Evolutionary conservation across 2,113 vertebrate genomes (phyloP).

Genomic region (Mustela lutreola): DNA sequence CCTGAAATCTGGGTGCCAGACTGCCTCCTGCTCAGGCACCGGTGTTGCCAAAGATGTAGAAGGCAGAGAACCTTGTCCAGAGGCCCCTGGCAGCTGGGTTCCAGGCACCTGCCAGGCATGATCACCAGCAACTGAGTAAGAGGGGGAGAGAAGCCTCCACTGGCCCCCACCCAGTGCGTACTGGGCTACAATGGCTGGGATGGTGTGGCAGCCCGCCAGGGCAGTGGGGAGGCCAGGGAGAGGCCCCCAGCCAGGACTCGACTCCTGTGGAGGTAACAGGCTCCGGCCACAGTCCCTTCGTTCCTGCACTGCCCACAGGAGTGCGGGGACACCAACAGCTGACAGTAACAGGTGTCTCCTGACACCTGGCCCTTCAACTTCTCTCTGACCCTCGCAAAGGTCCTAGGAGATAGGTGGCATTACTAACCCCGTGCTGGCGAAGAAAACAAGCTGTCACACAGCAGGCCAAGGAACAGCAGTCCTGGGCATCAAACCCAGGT

Average conservation of each 20-base stretch:
- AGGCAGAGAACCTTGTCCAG: not conserved
- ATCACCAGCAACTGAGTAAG: not conserved
- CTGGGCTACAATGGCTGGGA: not conserved
- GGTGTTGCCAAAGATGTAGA: not conserved
- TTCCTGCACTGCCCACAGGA: not conserved
- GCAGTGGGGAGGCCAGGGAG: not conserved
- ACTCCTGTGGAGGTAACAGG: not conserved
- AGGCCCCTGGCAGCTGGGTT: not conserved
- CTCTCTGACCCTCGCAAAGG: constrained; percentile 49
- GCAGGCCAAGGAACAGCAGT: constrained; percentile 18
- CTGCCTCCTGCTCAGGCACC: not conserved
- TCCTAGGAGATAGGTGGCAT: not conserved
- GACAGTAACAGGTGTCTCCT: constrained; percentile 2
- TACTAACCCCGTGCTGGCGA: not conserved
- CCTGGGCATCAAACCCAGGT: not conserved
- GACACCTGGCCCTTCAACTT: constrained; percentile 23
- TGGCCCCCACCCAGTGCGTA: not conserved
- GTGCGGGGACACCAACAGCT: not conserved
- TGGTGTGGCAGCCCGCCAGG: not conserved
- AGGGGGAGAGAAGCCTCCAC: not conserved
- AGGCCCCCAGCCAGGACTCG: not conserved
- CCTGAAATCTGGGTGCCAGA: not conserved
- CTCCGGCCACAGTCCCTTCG: not conserved
- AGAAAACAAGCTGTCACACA: not conserved
- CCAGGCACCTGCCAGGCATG: not conserved